Percentiles rank a stretch among this genome's conserved stretches.
phyloP scores from a whole-genome alignment of 2,888 invertebrate species.

The Cryptosula pallasiana region DNA sequence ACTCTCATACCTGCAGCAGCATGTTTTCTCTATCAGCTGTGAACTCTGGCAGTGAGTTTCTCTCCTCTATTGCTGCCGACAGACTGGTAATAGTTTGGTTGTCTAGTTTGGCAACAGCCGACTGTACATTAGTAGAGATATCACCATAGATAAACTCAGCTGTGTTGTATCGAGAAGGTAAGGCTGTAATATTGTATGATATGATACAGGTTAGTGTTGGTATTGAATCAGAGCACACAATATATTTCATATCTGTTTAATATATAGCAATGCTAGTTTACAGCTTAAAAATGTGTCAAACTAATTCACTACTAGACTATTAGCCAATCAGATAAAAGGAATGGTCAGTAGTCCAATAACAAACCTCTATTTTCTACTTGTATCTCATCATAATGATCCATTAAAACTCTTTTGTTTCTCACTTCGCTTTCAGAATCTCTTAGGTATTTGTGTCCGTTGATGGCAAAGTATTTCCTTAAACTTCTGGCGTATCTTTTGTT shows the following conservation, averaged over 20 bases:
- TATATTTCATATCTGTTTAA: no score
- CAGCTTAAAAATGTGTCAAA: no score
- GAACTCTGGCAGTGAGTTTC: background rate
- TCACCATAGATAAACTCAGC: background rate
- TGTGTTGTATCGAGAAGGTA: background rate
- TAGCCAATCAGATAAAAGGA: no score
- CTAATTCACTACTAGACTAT: no score
- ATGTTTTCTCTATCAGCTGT: background rate
- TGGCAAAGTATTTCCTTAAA: background rate
- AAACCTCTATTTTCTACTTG: background rate
- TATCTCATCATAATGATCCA: constrained; percentile 14
- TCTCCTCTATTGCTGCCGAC: background rate
- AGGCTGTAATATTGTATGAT: no score
- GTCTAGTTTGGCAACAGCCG: background rate
- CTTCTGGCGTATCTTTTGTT: background rate
- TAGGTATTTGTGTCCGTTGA: background rate
- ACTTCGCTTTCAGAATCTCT: background rate
- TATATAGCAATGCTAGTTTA: no score
- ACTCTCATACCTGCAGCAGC: constrained; percentile 7
- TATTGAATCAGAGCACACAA: no score
- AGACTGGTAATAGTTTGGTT: background rate
- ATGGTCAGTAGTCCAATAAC: no score
- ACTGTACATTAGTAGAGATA: no score
- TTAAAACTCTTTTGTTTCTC: background rate
- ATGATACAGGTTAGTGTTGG: no score